Conservation (phyloP, 2,888 invertebrate genomes). For the Dynastes tityus region DNA sequence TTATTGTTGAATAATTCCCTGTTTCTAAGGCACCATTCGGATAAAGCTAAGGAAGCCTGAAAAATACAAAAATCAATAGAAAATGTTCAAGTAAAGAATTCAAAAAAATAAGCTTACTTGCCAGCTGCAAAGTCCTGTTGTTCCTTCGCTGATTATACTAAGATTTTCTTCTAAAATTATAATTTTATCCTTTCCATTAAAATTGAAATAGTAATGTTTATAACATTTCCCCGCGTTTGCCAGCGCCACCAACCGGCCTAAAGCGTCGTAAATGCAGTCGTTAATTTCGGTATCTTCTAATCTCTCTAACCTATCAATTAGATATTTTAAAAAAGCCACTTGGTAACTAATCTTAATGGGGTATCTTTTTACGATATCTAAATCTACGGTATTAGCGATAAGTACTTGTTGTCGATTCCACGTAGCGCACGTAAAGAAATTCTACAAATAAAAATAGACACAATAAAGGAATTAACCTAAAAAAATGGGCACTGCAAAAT, state of each 20-base stretch:
- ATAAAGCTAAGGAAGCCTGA: constrained; percentile 80
- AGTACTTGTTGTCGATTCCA: constrained; percentile 76
- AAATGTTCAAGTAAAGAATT: constrained; percentile 16
- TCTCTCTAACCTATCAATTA: constrained; percentile 76
- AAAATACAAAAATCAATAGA: constrained; percentile 35
- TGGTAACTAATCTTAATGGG: constrained; percentile 78
- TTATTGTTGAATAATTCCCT: constrained; percentile 72
- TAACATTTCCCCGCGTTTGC: constrained; percentile 65
- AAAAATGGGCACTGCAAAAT: constrained; percentile 39
- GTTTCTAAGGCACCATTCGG: constrained; percentile 81
- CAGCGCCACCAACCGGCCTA: constrained; percentile 73
- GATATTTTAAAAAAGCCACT: constrained; percentile 77
- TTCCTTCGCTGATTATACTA: constrained; percentile 83
- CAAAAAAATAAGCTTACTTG: constrained; percentile 72
- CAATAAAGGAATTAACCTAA: background rate
- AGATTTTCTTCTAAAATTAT: constrained; percentile 81
- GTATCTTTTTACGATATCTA: constrained; percentile 72
- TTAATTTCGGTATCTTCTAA: constrained; percentile 73
- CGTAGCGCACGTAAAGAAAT: constrained; percentile 55
- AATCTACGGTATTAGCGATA: constrained; percentile 75
- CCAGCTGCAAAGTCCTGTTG: constrained; percentile 87
- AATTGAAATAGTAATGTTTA: constrained; percentile 80
- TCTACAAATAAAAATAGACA: constrained; percentile 54
- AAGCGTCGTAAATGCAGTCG: constrained; percentile 77
- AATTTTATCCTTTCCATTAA: constrained; percentile 69